Evolutionary conservation across 2,113 vertebrate species (phyloP).

Genomic region (Gambusia affinis): DNA sequence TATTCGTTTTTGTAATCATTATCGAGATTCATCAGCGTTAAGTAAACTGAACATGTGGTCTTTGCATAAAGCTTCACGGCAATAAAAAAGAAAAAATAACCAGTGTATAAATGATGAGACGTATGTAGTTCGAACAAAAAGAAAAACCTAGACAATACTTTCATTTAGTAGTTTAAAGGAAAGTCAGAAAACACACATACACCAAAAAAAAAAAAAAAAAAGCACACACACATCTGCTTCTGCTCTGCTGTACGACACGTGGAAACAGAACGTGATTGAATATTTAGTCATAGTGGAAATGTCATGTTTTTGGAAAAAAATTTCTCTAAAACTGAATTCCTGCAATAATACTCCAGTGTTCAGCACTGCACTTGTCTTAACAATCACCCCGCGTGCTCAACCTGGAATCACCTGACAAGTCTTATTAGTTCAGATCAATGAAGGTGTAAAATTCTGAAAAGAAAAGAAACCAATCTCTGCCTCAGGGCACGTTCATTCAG

Average conservation of each 20-base stretch:
- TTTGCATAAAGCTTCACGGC: conserved; percentile 37
- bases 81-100: conserved; percentile 40
- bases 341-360: not conserved
- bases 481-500: not conserved
- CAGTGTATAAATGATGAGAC: conserved; percentile 10
- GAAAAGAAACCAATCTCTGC: not conserved
- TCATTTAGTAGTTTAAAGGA: conserved; percentile 50
- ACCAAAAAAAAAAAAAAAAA: not conserved
- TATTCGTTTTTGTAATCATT: conserved; percentile 56
- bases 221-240: conserved; percentile 19
- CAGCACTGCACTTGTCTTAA: not conserved
- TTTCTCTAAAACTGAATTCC: conserved; percentile 16
- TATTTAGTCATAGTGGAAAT: conserved; percentile 64
- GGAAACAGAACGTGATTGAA: conserved; percentile 68
- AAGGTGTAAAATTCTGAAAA: not conserved
- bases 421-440: not conserved
- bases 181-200: conserved; percentile 44
- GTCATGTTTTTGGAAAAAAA: conserved; percentile 45
- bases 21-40: conserved; percentile 60
- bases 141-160: conserved; percentile 53
- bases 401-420: not conserved
- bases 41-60: conserved; percentile 49
- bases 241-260: conserved; percentile 64
- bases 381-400: not conserved
- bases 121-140: conserved; percentile 26